Percentiles rank a stretch among this genome's conserved stretches.
Evolutionary conservation across 2,797 vertebrate species (phyloP).

Genomic region (Danio choprae): DNA sequence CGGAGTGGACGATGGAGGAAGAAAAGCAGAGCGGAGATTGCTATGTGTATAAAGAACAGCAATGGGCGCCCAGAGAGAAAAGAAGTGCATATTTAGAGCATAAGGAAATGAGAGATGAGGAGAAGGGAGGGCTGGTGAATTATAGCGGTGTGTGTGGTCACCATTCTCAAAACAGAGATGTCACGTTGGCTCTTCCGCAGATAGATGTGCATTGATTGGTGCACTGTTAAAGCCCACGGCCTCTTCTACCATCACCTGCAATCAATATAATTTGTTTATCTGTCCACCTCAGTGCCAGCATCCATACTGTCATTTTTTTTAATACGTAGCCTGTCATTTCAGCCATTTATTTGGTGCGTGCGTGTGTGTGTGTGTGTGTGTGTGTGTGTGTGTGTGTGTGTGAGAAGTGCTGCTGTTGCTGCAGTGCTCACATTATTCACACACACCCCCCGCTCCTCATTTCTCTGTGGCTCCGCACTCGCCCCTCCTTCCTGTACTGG

Average conservation of each 20-base stretch:
- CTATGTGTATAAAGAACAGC: neutral
- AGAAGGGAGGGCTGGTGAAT: slow-evolving; percentile 26
- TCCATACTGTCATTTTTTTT: slow-evolving; percentile 19
- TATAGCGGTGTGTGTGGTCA: slow-evolving; percentile 36
- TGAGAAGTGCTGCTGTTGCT: slow-evolving; percentile 12
- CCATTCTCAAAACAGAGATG: slow-evolving; percentile 58
- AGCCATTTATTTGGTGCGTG: slow-evolving; percentile 24
- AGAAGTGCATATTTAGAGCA: slow-evolving; percentile 20
- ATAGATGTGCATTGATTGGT: slow-evolving; percentile 57
- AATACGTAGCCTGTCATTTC: slow-evolving; percentile 28
- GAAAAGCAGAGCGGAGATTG: slow-evolving; percentile 42
- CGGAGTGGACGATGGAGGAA: neutral
- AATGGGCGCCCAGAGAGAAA: slow-evolving; percentile 1
- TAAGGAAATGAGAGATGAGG: neutral
- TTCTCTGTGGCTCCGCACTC: slow-evolving; percentile 3
- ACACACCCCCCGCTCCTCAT: slow-evolving; percentile 23
- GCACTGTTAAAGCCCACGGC: slow-evolving; percentile 43
- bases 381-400: slow-evolving; percentile 7
- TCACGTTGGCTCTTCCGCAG: slow-evolving; percentile 51
- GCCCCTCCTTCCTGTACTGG: slow-evolving; percentile 26
- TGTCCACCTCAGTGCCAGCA: slow-evolving; percentile 22
- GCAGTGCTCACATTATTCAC: slow-evolving; percentile 42
- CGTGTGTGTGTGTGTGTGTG: neutral
- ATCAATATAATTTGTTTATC: slow-evolving; percentile 61
- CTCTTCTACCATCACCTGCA: slow-evolving; percentile 54